Base-by-base conservation (phyloP, 2,888 invertebrate genomes). In the Mechanitis messenoides region DNA sequence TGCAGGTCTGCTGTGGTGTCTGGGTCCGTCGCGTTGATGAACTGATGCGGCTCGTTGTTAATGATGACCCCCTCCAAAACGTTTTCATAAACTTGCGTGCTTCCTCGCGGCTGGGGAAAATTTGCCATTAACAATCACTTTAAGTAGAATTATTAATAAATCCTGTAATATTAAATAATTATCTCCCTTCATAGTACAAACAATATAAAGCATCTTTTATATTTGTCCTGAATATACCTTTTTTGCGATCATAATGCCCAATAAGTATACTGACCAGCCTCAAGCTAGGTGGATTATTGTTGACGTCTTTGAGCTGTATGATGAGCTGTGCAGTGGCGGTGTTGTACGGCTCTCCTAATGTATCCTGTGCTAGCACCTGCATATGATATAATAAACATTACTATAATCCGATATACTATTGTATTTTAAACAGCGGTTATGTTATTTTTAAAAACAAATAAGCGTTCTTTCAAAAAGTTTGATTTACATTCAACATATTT, bases 281-380 rank as follows among this genome's bases (percentile, higher is more conserved):
- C 12, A 95, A 89, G 50, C 86, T 89, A 0, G 95, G 95, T 0
- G 92, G 91, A 60, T 93, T 93, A 76, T 95, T 95, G 79, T 95
- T 95, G 53, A 95, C 91, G 79, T 95, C 95, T 5, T 82, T 71
- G 0, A 95, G 86, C 59, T 90, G 85, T 45, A 95, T 92, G 33
- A 87, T 89, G 9, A 94, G 74, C 68, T 92, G 91, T 0, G 91
- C 83, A 9, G 90, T 91, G 0, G 87, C 81, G 1, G 81, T 86
- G 75, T 93, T 89, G 66, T 74, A 77, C 0, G 84, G 78, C n/a
- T 75, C 81, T 3, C 84, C 78, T 2, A 92, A 73, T 0, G 89
- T 89, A 67, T 92, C 92, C 7, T 76, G 83, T 1, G 91, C 92
- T 67, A 81, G 80, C 6, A 88, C 74, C 88, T 89, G 61, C 7